These are phyloP conservation scores for Petrolisthes manimaculis DNA, from an alignment of 2,888 invertebrate genomes.

Conservation along the genomic window DNA sequence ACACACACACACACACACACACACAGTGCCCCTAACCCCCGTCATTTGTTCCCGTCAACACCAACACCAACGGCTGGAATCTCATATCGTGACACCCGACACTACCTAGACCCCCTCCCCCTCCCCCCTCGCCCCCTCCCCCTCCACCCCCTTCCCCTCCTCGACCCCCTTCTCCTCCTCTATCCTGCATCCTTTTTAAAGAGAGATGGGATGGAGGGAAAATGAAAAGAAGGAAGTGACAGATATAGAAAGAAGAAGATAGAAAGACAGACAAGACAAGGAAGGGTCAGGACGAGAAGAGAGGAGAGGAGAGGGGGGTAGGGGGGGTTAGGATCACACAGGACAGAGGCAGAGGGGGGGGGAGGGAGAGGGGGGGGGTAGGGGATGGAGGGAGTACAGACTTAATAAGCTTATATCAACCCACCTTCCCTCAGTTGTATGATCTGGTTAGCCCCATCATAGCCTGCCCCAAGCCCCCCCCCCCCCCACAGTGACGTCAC, in stretches of 20 bases:
- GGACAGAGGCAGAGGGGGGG: too few species aligned
- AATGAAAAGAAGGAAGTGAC: background rate
- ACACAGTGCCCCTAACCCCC: conserved; percentile 10
- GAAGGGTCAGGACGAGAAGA: too few species aligned
- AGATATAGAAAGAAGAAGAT: too few species aligned
- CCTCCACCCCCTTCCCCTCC: background rate
- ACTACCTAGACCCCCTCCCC: background rate
- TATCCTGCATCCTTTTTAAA: too few species aligned
- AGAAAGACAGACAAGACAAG: too few species aligned
- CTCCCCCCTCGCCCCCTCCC: background rate
- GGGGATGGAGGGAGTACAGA: background rate
- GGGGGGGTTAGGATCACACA: too few species aligned
- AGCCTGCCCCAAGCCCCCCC: background rate
- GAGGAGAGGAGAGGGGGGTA: too few species aligned
- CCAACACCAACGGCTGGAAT: conserved; percentile 42
- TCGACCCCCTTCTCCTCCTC: too few species aligned
- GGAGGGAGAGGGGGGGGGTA: background rate
- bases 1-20: too few species aligned
- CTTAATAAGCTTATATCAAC: background rate
- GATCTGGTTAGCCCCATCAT: background rate
- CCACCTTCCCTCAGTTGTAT: background rate
- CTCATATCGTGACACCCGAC: conserved; percentile 50
- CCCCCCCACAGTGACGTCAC: background rate
- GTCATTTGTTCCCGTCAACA: conserved; percentile 49
- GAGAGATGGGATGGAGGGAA: too few species aligned